Evolutionary conservation across 1,140 invertebrate genomes (phyloP), one percentile per base, ranked within the genome.

Genomic region (Atta cephalotes): DNA sequence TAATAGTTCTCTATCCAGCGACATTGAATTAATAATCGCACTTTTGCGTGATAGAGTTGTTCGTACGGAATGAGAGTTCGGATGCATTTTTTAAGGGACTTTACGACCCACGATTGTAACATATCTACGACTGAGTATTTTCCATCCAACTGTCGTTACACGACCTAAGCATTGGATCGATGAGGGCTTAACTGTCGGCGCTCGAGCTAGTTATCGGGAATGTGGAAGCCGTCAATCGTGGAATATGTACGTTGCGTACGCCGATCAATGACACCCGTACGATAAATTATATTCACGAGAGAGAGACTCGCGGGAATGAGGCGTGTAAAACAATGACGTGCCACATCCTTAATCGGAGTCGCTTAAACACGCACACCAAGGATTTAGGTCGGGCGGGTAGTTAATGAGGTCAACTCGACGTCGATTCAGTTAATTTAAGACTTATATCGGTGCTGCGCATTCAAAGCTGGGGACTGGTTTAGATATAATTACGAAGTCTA

Each of bases 351-450:
- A 79, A 79, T 66, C 60, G 25, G 60, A 31, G 25, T 35, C 60
- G 74, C 66, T 86, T 58, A 74, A 87, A 53, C 65, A 45, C 21
- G 28, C 39, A 45, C 74, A 76, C n/a, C 16, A 14, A 16, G 76
- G 35, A 85, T 85, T 86, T 80, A 66, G 71, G 25, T 58, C 77
- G 77, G 72, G 7, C 66, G n/a, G 53, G 4, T 68, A 62, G 68
- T 87, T 89, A 74, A 90, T 84, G 77, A 84, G 78, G 88, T 87
- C 85, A 79, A 89, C 28, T 90, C 53, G 85, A 65, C n/a, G 70
- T 87, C 51, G 88, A 89, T 90, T 77, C 66, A 87, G 81, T 89
- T 84, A 87, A 89, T 86, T 66, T 49, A 12, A 21, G 56, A 66
- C 35, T 77, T 76, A 58, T 62, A 45, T 77, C 74, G 35, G 16